A percentile compares a stretch with the other conserved stretches of the same genome.
Evolutionary conservation across 1,140 invertebrate species (phyloP).

Genomic region (Calliopsis andreniformis): DNA sequence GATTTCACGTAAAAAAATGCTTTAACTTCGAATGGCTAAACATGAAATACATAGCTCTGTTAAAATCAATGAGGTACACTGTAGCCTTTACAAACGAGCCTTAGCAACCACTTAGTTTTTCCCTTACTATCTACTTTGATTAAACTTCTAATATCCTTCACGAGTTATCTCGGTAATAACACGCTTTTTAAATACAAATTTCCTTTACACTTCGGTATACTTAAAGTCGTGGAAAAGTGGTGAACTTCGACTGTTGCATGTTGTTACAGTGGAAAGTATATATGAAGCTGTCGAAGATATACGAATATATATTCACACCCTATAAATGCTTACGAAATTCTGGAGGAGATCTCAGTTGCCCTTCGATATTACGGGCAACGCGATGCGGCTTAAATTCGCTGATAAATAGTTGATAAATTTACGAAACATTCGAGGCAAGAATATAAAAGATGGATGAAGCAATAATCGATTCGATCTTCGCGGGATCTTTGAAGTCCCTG

Average conservation of each 20-base stretch:
- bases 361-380: constrained; percentile 20
- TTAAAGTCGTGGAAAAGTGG: no score
- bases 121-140: background rate
- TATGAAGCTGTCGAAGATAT: constrained; percentile 1
- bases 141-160: background rate
- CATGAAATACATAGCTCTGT: background rate
- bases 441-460: constrained; percentile 89
- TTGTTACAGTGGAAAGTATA: background rate
- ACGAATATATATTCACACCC: constrained; percentile 24
- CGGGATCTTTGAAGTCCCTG: constrained; percentile 92
- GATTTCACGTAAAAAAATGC: background rate
- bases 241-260: background rate
- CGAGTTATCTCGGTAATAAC: no score
- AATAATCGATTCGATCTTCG: constrained; percentile 94
- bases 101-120: constrained; percentile 58
- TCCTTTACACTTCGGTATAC: no score
- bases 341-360: constrained; percentile 37
- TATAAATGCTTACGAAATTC: constrained; percentile 29
- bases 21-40: constrained; percentile 1
- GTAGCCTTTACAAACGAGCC: constrained; percentile 62
- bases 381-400: background rate
- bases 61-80: constrained; percentile 52
- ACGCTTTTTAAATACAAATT: no score
- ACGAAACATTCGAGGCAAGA: no score
- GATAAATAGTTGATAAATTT: background rate